Evolutionary conservation across 2,113 vertebrate genomes (phyloP).

Genomic region (Rhinichthys klamathensis): DNA sequence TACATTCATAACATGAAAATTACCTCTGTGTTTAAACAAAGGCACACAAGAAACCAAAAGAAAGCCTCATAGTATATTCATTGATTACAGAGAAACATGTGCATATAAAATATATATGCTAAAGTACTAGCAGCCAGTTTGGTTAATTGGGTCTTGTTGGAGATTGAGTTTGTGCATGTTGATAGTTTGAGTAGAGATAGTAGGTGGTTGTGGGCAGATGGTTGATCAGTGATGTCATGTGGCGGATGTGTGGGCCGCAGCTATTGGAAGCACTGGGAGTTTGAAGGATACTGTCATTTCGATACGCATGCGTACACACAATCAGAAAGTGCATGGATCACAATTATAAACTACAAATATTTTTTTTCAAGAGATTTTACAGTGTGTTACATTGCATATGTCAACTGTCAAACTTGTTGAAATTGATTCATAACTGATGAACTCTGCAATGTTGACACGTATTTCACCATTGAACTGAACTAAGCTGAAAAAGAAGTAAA

Average conservation of each 20-base stretch:
- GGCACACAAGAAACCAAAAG: not conserved
- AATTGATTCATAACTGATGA: not conserved
- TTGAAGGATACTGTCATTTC: not conserved
- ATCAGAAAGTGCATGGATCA: not conserved
- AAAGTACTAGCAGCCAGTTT: too few relatives aligned
- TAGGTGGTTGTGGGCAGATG: conserved; percentile 7
- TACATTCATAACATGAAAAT: not conserved
- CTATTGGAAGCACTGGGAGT: not conserved
- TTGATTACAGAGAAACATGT: too few relatives aligned
- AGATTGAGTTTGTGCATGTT: not conserved
- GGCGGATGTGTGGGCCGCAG: conserved; percentile 36
- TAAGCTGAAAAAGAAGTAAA: not conserved
- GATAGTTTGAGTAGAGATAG: not conserved
- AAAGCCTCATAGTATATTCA: not conserved
- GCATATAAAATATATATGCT: not conserved
- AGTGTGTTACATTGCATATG: too few relatives aligned
- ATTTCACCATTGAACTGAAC: too few relatives aligned
- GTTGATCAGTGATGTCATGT: conserved; percentile 37
- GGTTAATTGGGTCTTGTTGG: not conserved
- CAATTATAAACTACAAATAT: not conserved
- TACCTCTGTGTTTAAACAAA: not conserved
- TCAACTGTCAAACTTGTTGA: not conserved
- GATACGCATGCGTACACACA: not conserved
- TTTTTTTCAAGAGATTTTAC: too few relatives aligned
- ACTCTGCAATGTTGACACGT: too few relatives aligned